Evolutionary conservation across 2,113 vertebrate species (phyloP).

Genomic region (Cavia aperea): DNA sequence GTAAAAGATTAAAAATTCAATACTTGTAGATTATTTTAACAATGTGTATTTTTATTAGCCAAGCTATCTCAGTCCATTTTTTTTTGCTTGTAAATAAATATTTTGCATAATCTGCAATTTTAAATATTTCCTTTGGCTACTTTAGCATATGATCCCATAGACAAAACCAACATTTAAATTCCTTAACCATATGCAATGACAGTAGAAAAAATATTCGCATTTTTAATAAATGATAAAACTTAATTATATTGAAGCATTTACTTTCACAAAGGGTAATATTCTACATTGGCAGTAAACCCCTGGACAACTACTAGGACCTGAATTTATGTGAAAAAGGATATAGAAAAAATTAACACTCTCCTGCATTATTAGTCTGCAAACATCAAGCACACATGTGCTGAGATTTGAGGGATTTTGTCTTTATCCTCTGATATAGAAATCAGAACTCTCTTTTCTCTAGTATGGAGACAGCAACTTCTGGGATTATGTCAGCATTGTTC

Average conservation of each 20-base stretch:
- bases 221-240: conserved; percentile 29
- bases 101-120: conserved; percentile 22
- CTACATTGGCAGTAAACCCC: not conserved
- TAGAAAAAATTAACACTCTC: not conserved
- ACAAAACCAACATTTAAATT: not conserved
- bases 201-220: not conserved
- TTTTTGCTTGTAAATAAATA: conserved; percentile 30
- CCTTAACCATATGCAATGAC: not conserved
- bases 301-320: not conserved
- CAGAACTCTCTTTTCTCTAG: not conserved
- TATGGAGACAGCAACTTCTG: accelerated
- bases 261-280: not conserved
- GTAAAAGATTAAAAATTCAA: not conserved
- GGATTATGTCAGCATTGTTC: not conserved
- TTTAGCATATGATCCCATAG: not conserved
- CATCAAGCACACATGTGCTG: not conserved
- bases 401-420: not conserved
- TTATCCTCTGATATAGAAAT: not conserved
- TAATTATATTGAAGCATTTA: not conserved
- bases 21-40: not conserved
- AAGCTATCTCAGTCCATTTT: not conserved
- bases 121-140: not conserved
- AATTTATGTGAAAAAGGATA: not conserved
- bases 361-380: not conserved
- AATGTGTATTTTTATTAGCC: conserved; percentile 3